Base-by-base conservation (phyloP, 2,797 vertebrate species). In the Pangasius sanitwongsei region DNA sequence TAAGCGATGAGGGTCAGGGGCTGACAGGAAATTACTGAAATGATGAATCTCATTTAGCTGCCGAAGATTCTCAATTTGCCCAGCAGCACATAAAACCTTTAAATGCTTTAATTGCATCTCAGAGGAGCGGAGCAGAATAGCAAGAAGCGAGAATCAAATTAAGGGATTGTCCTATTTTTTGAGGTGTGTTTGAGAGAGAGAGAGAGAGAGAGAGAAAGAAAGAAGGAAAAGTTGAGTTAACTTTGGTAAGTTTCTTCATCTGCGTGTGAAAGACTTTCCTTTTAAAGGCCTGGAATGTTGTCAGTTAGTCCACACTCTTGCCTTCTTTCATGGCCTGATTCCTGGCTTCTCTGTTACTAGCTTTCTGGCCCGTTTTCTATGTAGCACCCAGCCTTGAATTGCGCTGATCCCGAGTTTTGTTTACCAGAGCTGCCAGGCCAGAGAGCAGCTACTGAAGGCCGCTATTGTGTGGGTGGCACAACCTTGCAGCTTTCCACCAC, bases 61-160 rank as follows among this genome's bases (percentile, higher is more conserved):
- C 93, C 89, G 94, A 95, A 96, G 95, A 95, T 94, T 94, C 94
- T 96, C 95, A 95, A 95, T 96, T 95, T 95, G 94, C 94, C 95
- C 94, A 94, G 91, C 94, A 94, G 94, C 88, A 92, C 95, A 96
- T 95, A 96, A 96, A 95, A 95, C 94, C 94, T 96, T 96, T 96
- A 96, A 96, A 96, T 96, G 95, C 95, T 96, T 96, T 96, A 97
- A 97, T 96, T 96, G 95, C 90, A 94, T 96, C 96, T 96, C 95
- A 95, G 94, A 96, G 96, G 95, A 96, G 94, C 93, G 92, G 93
- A 91, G 94, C 94, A 95, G 94, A 87, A 89, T 87, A 87, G 82
- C 82, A 84, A 81, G 61, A 85, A 50, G 88, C 89, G 78, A 87
- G 87, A 95, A 96, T 96, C 94, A 95, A 96, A 96, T 97, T 96